These are phyloP conservation scores for Himalopsyche phryganea DNA, from an alignment of 1,140 invertebrate genomes.

Conservation along the genomic window DNA sequence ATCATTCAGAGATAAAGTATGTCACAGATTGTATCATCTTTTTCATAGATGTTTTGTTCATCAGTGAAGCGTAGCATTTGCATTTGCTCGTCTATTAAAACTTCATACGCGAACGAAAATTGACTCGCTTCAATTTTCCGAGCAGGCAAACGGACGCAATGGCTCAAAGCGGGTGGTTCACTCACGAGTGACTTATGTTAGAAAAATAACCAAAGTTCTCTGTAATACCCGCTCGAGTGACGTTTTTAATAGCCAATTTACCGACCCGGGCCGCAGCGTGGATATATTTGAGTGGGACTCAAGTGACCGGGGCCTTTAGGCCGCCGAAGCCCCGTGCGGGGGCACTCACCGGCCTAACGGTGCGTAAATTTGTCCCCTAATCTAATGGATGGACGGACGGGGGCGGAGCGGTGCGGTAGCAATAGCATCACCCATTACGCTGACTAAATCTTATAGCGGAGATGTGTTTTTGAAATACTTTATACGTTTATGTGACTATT, in stretches of 20 bases:
- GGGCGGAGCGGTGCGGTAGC: too few relatives aligned
- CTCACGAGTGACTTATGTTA: background rate
- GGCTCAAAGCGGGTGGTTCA: background rate
- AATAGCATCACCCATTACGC: too few relatives aligned
- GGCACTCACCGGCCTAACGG: constrained; percentile 15
- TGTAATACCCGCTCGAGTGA: constrained; percentile 15
- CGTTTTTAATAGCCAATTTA: constrained; percentile 31
- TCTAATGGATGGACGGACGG: background rate
- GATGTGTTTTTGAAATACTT: too few relatives aligned
- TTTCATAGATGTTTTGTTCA: too few relatives aligned
- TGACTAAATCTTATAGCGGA: too few relatives aligned
- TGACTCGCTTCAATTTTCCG: background rate
- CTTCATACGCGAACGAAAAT: background rate
- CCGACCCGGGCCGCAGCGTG: constrained; percentile 4
- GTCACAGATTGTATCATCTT: too few relatives aligned
- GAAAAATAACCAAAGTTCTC: constrained; percentile 7
- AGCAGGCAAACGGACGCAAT: background rate
- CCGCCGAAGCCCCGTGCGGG: background rate
- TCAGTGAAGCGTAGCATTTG: background rate
- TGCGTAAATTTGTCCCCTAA: constrained; percentile 21
- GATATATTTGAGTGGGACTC: constrained; percentile 18
- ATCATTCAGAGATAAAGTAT: too few relatives aligned
- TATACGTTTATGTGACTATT: too few relatives aligned
- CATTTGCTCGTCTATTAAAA: background rate
- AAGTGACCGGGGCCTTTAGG: constrained; percentile 17